phyloP scores from a whole-genome alignment of 2,113 vertebrate species.

The Pseudorasbora parva region DNA sequence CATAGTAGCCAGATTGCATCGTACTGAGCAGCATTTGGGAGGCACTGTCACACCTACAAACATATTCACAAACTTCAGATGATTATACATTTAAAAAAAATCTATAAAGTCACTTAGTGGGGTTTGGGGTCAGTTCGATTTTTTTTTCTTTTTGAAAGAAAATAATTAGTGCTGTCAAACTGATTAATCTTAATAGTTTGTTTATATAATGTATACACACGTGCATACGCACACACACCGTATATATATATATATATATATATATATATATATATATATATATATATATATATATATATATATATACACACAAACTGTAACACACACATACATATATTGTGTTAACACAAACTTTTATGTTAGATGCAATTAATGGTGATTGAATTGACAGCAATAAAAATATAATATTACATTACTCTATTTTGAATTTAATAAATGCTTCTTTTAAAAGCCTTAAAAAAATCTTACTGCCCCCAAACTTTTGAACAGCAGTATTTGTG shows the following conservation, averaged over 20 bases:
- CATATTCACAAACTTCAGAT: background rate
- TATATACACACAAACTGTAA: too few relatives aligned
- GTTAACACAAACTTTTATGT: too few relatives aligned
- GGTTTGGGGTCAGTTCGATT: background rate
- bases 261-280: too few relatives aligned
- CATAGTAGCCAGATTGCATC: slow-evolving; percentile 79
- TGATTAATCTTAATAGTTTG: too few relatives aligned
- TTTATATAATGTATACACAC: too few relatives aligned
- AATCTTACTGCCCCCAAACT: background rate
- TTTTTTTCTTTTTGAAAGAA: background rate
- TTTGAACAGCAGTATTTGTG: background rate
- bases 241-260: too few relatives aligned
- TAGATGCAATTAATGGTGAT: too few relatives aligned
- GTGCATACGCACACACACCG: too few relatives aligned
- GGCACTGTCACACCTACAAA: slow-evolving; percentile 58
- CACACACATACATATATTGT: too few relatives aligned
- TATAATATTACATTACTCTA: background rate
- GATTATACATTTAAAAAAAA: background rate
- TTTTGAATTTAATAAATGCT: background rate
- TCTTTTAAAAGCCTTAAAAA: background rate
- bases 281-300: too few relatives aligned
- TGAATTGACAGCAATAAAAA: too few relatives aligned
- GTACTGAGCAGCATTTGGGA: slow-evolving; percentile 79
- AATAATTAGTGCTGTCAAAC: background rate
- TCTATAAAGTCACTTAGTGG: background rate